Evolutionary conservation across 2,797 vertebrate species (phyloP), one percentile per base, ranked within the genome.

Genomic region (Sebastolobus alascanus): DNA sequence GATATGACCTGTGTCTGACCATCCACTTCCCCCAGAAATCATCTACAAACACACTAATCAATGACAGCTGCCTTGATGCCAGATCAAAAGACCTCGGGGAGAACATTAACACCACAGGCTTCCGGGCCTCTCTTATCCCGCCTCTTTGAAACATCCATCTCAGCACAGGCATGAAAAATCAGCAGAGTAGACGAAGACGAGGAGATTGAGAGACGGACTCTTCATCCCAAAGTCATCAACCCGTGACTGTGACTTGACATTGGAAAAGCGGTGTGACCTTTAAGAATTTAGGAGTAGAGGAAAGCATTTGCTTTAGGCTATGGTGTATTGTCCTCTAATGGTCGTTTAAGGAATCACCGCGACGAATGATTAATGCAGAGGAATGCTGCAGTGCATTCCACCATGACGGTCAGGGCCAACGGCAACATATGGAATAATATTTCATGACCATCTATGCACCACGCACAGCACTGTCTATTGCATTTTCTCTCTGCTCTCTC

Each of bases 11-110:
- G 82, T 58, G 75, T 86, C 92, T 94, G 92, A 93, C 91, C 90
- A 94, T 90, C 90, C 91, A 93, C 90, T 91, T 94, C 92, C 89
- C 69, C 79, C 75, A 90, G 88, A 86, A 93, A 90, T 91, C 85
- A 91, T 92, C 91, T 70, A 80, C 88, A 93, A 94, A 92, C 84
- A 87, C 83, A 85, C 89, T 93, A 92, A 95, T 92, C 94, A 94
- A 91, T 93, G 90, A 75, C 94, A 94, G 93, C 90, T 94, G 94
- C 75, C 84, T 55, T 79, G 82, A 93, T 93, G 84, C 69, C 86
- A 80, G 92, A 94, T 94, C 86, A 94, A 94, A 95, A 91, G 92
- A 84, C 75, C 52, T 63, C 67, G 22, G 87, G 83, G 82, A 86
- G 83, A 91, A 87, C 92, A 92, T 92, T 93, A 91, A 92, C 93